These are phyloP conservation scores for Henicopernis longicauda DNA, from an alignment of 2,113 vertebrate genomes.

Conservation along the genomic window DNA sequence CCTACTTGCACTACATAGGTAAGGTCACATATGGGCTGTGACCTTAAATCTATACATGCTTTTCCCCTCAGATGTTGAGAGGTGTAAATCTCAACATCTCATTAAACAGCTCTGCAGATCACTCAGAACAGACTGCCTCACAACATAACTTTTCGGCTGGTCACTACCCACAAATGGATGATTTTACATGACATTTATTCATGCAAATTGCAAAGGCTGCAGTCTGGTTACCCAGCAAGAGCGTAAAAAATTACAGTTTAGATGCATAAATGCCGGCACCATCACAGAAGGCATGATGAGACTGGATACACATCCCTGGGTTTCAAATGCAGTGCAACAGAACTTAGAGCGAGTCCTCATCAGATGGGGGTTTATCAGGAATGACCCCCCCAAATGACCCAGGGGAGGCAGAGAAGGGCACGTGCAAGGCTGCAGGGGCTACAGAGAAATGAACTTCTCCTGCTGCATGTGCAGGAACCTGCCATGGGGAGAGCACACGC, in stretches of 20 bases:
- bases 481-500: slow-evolving; percentile 57
- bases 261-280: slow-evolving; percentile 22
- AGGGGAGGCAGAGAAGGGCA: not conserved
- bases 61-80: not conserved
- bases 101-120: slow-evolving; percentile 27
- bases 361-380: not conserved
- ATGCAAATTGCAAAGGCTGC: slow-evolving; percentile 57
- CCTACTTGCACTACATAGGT: not conserved
- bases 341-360: not conserved
- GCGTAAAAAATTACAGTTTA: slow-evolving; percentile 45
- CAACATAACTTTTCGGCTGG: slow-evolving; percentile 26
- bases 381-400: not conserved
- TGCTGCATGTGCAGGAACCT: slow-evolving; percentile 53
- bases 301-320: slow-evolving; percentile 9
- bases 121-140: slow-evolving; percentile 22
- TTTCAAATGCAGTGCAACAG: not conserved
- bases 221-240: slow-evolving; percentile 32
- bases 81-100: slow-evolving; percentile 37
- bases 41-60: not conserved
- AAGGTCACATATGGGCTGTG: not conserved
- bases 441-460: slow-evolving; percentile 39
- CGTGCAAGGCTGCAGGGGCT: not conserved
- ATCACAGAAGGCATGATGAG: not conserved
- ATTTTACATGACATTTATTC: slow-evolving; percentile 64
- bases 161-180: slow-evolving; percentile 24